Conservation (phyloP, 2,797 vertebrate genomes). For the Pseudochaenichthys georgianus region DNA sequence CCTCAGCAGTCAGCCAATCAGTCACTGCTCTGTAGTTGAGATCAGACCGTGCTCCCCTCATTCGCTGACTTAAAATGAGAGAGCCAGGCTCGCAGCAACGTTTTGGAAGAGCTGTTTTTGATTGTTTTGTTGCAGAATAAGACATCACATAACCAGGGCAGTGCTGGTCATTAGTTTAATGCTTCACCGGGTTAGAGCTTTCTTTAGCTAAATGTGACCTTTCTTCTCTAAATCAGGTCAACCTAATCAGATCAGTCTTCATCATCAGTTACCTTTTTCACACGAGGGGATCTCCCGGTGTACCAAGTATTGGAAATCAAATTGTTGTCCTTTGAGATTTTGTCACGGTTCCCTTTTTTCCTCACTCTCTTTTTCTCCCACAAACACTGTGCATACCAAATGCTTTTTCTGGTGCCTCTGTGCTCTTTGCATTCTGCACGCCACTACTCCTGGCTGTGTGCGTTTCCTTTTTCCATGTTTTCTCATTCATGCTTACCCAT, state of each 20-base stretch:
- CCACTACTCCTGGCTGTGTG: conserved; percentile 35
- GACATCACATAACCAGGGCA: conserved; percentile 44
- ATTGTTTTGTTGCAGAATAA: conserved; percentile 44
- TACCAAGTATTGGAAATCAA: neutral
- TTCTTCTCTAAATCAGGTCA: conserved; percentile 65
- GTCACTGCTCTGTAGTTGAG: conserved; percentile 51
- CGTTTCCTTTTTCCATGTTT: conserved; percentile 35
- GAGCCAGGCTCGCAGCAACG: neutral
- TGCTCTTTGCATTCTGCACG: conserved; percentile 55
- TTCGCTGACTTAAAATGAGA: conserved; percentile 34
- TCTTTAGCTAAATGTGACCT: conserved; percentile 67
- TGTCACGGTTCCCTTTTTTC: neutral
- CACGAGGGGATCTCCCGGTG: conserved; percentile 11
- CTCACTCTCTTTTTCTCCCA: neutral
- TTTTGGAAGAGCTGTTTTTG: conserved; percentile 11
- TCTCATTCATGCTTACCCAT: conserved; percentile 43
- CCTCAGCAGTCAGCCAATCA: conserved; percentile 65
- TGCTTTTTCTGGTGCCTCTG: conserved; percentile 24
- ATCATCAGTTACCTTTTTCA: conserved; percentile 38
- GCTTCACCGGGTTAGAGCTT: conserved; percentile 56
- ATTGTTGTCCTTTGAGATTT: conserved; percentile 29
- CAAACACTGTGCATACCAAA: conserved; percentile 35
- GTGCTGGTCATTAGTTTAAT: conserved; percentile 63
- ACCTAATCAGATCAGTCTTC: conserved; percentile 50
- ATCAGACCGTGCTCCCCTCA: conserved; percentile 42